Percentiles rank a stretch among this genome's conserved stretches.
These are phyloP conservation scores for Oedothorax gibbosus DNA, from an alignment of 1,140 invertebrate genomes.

Conservation along the genomic window DNA sequence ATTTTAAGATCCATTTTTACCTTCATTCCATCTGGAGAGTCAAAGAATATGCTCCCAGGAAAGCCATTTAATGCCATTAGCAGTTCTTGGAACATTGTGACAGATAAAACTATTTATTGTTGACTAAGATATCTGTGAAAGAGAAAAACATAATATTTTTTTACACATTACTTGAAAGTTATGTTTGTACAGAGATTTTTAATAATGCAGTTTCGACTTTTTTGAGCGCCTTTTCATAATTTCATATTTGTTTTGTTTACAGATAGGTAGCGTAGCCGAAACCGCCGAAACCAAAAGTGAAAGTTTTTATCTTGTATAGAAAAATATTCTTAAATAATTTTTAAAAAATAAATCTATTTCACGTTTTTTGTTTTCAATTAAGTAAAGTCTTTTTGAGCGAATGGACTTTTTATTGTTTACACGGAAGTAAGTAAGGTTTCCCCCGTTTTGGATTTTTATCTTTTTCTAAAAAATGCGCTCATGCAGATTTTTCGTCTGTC, in stretches of 20 bases:
- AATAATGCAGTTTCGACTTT: neutral
- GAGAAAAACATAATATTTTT: too few species aligned
- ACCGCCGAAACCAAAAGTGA: neutral
- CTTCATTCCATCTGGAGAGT: slow-evolving; percentile 30
- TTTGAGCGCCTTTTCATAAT: neutral
- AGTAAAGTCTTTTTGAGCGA: neutral
- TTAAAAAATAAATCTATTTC: neutral
- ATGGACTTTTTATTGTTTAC: too few species aligned
- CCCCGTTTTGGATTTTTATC: too few species aligned
- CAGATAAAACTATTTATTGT: neutral
- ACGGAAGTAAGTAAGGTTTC: too few species aligned
- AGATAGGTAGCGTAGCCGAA: neutral
- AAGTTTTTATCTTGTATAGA: neutral
- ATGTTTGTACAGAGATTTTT: neutral
- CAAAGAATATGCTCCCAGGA: slow-evolving; percentile 45
- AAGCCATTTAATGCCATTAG: slow-evolving; percentile 34
- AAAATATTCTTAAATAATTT: neutral
- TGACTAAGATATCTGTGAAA: too few species aligned
- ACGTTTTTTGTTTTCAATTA: neutral
- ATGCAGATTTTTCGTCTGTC: too few species aligned
- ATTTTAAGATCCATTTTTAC: neutral
- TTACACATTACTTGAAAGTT: neutral
- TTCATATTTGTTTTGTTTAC: neutral
- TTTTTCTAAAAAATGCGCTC: too few species aligned
- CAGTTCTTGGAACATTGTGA: slow-evolving; percentile 47